Percentiles rank a stretch among this genome's conserved stretches.
Conservation (phyloP, 2,888 invertebrate species). For the Biston stratarius region DNA sequence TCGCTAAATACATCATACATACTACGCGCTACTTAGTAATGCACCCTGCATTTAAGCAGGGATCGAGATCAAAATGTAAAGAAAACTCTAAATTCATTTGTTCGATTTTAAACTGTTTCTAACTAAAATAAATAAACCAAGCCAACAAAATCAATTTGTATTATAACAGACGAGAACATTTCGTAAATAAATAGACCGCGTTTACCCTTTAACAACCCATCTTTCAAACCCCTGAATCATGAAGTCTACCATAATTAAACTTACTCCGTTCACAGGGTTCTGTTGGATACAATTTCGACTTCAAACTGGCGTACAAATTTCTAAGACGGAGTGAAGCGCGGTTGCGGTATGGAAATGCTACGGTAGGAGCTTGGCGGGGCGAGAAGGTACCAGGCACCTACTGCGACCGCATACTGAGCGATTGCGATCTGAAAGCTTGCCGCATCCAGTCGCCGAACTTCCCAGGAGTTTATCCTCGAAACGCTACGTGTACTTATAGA, state of each 20-base stretch:
- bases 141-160: background rate
- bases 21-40: no score
- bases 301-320: conserved; percentile 94
- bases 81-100: no score
- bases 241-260: conserved; percentile 42
- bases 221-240: conserved; percentile 24
- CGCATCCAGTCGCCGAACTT: conserved; percentile 96
- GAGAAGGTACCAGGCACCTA: conserved; percentile 91
- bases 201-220: background rate
- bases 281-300: conserved; percentile 93
- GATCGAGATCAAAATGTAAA: no score
- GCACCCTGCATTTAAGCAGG: no score
- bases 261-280: conserved; percentile 79
- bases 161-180: background rate
- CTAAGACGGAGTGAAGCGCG: conserved; percentile 91
- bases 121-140: background rate
- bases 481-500: conserved; percentile 93
- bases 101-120: background rate
- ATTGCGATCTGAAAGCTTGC: conserved; percentile 90
- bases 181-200: background rate
- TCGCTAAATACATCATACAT: no score
- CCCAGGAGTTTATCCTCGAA: conserved; percentile 95
- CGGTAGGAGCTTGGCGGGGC: conserved; percentile 91
- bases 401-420: conserved; percentile 93
- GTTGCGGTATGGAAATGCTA: conserved; percentile 92